Percentiles rank a stretch among this genome's conserved stretches.
phyloP scores from a whole-genome alignment of 2,797 vertebrate species.

The Hippopotamyrus pictus region DNA sequence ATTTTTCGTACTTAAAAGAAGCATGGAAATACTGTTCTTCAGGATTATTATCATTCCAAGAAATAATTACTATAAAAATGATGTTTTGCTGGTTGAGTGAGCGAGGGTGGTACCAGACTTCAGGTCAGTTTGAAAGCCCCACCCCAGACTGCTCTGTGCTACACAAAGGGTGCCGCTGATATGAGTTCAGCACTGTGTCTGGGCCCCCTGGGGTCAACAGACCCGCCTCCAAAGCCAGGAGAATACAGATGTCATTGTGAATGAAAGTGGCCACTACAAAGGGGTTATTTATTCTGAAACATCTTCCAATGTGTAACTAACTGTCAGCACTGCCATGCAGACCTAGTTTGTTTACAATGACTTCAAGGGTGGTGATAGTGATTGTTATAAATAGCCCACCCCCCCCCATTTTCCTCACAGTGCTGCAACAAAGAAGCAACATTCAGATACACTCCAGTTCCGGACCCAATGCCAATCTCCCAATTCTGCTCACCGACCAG shows the following conservation, averaged over 20 bases:
- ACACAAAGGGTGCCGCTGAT: background rate
- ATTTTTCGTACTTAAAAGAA: background rate
- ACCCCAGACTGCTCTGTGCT: background rate
- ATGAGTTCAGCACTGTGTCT: background rate
- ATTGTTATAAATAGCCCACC: background rate
- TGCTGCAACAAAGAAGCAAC: background rate
- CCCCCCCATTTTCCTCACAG: background rate
- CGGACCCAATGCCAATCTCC: background rate
- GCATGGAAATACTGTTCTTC: background rate
- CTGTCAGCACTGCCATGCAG: background rate
- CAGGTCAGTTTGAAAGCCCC: background rate
- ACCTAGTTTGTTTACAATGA: background rate
- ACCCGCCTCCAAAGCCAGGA: background rate
- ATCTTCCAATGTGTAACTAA: background rate
- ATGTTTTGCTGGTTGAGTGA: background rate
- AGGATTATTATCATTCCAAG: background rate
- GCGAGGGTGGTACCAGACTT: background rate
- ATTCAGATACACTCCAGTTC: background rate
- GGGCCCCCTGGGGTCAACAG: background rate
- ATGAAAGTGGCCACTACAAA: background rate
- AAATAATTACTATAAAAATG: background rate
- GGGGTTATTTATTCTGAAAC: background rate
- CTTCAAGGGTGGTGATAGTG: background rate
- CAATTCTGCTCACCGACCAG: background rate
- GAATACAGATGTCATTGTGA: slow-evolving; percentile 36